These are phyloP conservation scores for Caenorhabditis brenneri DNA, from an alignment of 1,140 invertebrate species.

Conservation along the genomic window DNA sequence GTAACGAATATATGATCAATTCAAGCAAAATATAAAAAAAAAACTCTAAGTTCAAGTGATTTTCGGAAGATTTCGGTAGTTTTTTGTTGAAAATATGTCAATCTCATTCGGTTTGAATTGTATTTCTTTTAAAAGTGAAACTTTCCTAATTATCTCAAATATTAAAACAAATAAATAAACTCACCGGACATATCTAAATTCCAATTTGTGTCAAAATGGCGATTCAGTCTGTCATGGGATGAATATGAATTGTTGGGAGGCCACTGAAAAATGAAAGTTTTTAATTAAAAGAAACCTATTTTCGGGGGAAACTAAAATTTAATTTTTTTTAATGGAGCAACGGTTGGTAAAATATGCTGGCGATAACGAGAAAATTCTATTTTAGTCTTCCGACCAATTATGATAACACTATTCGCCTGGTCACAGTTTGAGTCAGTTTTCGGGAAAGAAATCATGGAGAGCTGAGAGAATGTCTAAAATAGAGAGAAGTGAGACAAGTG, in stretches of 20 bases:
- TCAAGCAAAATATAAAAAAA: not conserved
- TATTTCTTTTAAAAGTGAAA: no score
- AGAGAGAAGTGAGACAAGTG: not conserved
- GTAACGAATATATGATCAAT: not conserved
- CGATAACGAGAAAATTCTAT: not conserved
- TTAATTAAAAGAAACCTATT: no score
- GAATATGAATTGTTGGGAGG: not conserved
- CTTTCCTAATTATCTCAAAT: not conserved
- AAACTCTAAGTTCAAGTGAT: no score
- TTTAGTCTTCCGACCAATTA: not conserved
- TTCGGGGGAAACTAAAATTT: not conserved
- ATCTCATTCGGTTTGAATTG: no score
- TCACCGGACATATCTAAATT: constrained; percentile 33
- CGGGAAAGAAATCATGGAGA: not conserved
- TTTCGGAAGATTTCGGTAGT: no score
- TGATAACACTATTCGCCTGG: not conserved
- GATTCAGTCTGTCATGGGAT: constrained; percentile 26
- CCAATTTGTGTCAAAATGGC: constrained; percentile 30
- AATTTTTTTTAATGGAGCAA: no score
- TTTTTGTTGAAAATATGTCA: no score
- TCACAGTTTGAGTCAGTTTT: not conserved
- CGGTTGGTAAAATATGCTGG: not conserved
- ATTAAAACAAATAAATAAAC: not conserved
- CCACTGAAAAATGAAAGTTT: constrained; percentile 14
- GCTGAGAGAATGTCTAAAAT: not conserved